Base-by-base conservation (phyloP, 2,113 vertebrate species). In the Callipepla squamata region DNA sequence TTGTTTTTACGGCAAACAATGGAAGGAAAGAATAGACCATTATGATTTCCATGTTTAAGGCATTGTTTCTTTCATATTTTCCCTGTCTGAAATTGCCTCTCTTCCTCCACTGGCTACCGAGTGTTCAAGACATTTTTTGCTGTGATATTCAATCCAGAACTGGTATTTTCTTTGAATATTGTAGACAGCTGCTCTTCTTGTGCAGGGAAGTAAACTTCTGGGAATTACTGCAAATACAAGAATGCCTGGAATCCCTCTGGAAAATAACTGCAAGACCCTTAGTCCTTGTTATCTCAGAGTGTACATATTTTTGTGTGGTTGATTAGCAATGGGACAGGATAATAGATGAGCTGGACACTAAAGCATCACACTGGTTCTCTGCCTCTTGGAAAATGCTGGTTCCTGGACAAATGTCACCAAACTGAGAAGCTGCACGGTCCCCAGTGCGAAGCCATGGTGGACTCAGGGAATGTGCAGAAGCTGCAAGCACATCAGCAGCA, bases 211-310 rank as follows among this genome's bases (percentile, higher is more conserved):
- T 80, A 90, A 94, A 92, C 47, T 94, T 82, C 77, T 87, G 65
- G 75, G 68, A 80, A 89, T 87, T 57, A 42, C 65, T 68, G 73
- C 65, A 94, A 90, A 87, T 53, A 66, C 28, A 62, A 75, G 82
- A 94, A 94, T 90, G 63, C 44, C 69, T 88, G 93, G 87, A 91
- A 90, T 93, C 90, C 72, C n/a, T 79, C 36, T 80, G 85, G 65
- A 73, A 90, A 95, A 92, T 74, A 87, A 25, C 40, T 88, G 51
- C 26, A 82, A 89, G 90, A 88, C 74, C 78, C 83, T 95, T 94
- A 82, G 93, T 89, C 86, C 72, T 69, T 74, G 63, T 78, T 96
- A 89, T 94, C 94, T 94, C 67, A 85, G 63, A 80, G 67, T 90
- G 44, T 32, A 76, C 80, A 84, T 72, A 90, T 61, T 89, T 96